phyloP scores from a whole-genome alignment of 2,888 invertebrate genomes.

The Pecten maximus region DNA sequence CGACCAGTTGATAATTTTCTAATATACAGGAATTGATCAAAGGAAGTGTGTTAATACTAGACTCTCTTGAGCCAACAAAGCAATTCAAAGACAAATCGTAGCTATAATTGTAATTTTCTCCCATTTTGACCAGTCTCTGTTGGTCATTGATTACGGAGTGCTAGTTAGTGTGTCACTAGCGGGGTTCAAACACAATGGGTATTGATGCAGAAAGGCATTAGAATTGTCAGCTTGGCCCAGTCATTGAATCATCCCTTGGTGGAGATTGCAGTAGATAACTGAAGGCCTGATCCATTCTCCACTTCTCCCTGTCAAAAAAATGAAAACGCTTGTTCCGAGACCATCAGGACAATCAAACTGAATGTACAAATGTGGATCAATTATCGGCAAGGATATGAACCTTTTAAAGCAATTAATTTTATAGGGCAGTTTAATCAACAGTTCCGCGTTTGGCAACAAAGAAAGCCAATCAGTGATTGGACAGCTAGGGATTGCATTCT shows the following conservation, averaged over 20 bases:
- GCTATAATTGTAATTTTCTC: slow-evolving; percentile 32
- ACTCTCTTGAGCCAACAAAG: slow-evolving; percentile 31
- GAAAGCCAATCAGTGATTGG: slow-evolving; percentile 3
- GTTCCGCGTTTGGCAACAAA: slow-evolving; percentile 17
- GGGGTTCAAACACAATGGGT: background rate
- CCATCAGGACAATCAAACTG: background rate
- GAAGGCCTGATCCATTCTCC: background rate
- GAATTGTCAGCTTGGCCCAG: background rate
- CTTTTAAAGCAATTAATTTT: slow-evolving; percentile 33
- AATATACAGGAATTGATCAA: slow-evolving; percentile 16
- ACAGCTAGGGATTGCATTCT: slow-evolving; percentile 16
- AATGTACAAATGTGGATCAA: slow-evolving; percentile 27
- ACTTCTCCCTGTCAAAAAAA: slow-evolving; percentile 10
- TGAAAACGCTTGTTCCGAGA: slow-evolving; percentile 5
- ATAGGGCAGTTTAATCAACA: slow-evolving; percentile 23
- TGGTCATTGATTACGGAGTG: background rate
- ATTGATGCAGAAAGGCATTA: background rate
- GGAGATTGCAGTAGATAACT: background rate
- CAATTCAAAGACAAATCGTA: slow-evolving; percentile 4
- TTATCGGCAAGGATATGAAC: slow-evolving; percentile 23
- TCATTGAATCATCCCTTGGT: background rate
- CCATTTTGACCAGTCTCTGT: background rate
- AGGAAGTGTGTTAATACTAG: background rate
- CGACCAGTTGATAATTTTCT: slow-evolving; percentile 14
- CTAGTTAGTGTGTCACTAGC: background rate